Percentiles rank a stretch among this genome's conserved stretches.
These are phyloP conservation scores for Ornithoptera alexandrae DNA, from an alignment of 2,888 invertebrate genomes.

Conservation along the genomic window DNA sequence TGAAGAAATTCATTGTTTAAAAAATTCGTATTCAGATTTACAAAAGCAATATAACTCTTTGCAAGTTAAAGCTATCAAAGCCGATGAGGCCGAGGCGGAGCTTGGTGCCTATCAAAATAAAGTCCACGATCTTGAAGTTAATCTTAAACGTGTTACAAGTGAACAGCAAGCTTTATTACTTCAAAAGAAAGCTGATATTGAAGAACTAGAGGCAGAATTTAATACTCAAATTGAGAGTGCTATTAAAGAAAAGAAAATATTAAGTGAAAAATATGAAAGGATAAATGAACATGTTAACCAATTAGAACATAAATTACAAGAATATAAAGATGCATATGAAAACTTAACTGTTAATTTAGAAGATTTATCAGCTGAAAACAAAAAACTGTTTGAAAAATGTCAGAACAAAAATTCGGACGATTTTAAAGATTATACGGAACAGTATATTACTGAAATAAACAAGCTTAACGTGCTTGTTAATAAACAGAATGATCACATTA, in stretches of 20 bases:
- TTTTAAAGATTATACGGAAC: conserved; percentile 69
- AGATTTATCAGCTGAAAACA: conserved; percentile 60
- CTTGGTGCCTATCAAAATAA: conserved; percentile 57
- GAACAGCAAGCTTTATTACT: conserved; percentile 63
- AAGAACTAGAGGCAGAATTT: conserved; percentile 69
- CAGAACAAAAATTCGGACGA: conserved; percentile 39
- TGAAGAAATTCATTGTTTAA: conserved; percentile 75
- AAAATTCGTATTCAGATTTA: conserved; percentile 64
- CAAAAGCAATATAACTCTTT: conserved; percentile 61
- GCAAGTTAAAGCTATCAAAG: conserved; percentile 58
- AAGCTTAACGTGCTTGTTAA: conserved; percentile 74
- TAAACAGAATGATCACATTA: conserved; percentile 73
- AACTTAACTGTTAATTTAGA: conserved; percentile 54
- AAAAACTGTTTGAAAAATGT: conserved; percentile 51
- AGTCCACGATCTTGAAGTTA: conserved; percentile 65
- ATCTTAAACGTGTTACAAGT: conserved; percentile 56
- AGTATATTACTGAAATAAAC: conserved; percentile 79
- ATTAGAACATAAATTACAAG: conserved; percentile 58
- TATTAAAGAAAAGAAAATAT: conserved; percentile 71
- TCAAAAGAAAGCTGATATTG: conserved; percentile 67
- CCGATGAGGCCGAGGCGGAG: conserved; percentile 55
- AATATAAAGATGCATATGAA: conserved; percentile 59
- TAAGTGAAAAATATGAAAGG: conserved; percentile 71
- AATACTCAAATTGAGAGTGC: conserved; percentile 69
- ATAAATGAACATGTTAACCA: conserved; percentile 70